phyloP scores from a whole-genome alignment of 2,113 vertebrate genomes.

The Thunnus thynnus region DNA sequence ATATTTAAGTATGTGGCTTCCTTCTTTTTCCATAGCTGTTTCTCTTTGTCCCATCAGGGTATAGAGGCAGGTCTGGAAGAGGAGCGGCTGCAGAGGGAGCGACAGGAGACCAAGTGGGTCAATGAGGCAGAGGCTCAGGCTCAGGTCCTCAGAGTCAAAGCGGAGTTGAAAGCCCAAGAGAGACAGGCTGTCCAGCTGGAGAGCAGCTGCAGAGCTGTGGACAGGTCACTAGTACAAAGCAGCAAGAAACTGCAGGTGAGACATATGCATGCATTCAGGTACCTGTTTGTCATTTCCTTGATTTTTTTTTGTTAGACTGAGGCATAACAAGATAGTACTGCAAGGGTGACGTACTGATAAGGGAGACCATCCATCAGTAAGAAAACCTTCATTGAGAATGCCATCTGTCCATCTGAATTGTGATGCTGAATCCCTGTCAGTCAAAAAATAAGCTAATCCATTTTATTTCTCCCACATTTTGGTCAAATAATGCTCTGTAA shows the following conservation, averaged over 20 bases:
- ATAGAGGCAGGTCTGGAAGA: constrained; percentile 93
- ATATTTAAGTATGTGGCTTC: neutral
- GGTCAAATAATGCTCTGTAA: too few species aligned
- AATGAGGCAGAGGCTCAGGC: constrained; percentile 93
- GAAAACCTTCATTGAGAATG: constrained; percentile 7
- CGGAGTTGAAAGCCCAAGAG: constrained; percentile 92
- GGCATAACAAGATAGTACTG: neutral
- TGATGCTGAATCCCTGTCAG: constrained; percentile 4
- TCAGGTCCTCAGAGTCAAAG: constrained; percentile 90
- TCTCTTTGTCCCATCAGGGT: constrained; percentile 50
- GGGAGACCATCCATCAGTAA: constrained; percentile 1
- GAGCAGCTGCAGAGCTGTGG: constrained; percentile 94
- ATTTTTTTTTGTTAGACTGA: neutral
- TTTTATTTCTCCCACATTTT: too few species aligned
- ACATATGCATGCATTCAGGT: neutral
- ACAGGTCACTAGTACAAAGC: constrained; percentile 93
- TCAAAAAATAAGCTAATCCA: too few species aligned
- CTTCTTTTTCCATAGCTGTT: neutral
- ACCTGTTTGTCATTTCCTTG: neutral
- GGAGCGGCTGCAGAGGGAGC: constrained; percentile 91
- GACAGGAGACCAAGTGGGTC: constrained; percentile 90
- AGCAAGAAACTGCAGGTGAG: constrained; percentile 92
- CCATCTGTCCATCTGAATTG: neutral
- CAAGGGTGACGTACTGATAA: neutral
- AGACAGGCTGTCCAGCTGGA: constrained; percentile 94